Evolutionary conservation across 2,888 invertebrate species (phyloP).

Genomic region (Callyntrura sp.): DNA sequence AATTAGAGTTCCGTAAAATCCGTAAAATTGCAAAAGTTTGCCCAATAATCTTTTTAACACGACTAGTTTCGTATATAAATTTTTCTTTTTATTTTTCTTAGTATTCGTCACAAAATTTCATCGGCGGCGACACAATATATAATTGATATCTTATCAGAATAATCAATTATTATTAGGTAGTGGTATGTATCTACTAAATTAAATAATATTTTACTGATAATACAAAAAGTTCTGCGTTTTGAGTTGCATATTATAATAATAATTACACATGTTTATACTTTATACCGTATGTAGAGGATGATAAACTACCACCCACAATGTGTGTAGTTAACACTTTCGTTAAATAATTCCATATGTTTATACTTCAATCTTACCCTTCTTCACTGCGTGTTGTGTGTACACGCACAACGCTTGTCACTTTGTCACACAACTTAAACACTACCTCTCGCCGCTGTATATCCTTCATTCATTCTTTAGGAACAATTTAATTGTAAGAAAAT

Average conservation of each 20-base stretch:
- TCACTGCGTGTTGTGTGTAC: neutral
- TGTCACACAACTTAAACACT: neutral
- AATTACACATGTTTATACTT: too few relatives aligned
- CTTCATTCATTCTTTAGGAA: neutral
- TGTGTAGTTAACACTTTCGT: too few relatives aligned
- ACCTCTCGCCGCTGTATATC: neutral
- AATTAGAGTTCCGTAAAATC: too few relatives aligned
- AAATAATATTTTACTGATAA: neutral
- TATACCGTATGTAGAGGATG: neutral
- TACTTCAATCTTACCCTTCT: neutral
- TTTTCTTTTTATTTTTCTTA: conserved; percentile 5
- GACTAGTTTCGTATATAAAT: neutral
- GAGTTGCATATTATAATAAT: too few relatives aligned
- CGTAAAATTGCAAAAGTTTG: neutral
- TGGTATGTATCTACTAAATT: neutral
- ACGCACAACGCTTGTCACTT: neutral
- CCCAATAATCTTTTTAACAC: neutral
- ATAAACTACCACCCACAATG: too few relatives aligned
- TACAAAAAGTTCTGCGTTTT: conserved; percentile 20
- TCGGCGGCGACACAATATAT: neutral
- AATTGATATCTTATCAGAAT: conserved; percentile 38
- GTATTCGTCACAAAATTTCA: neutral
- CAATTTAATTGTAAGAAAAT: neutral
- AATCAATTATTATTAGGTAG: conserved; percentile 3
- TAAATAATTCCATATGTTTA: neutral